Conservation (phyloP, 2,797 vertebrate species). For the Monodelphis domestica region DNA sequence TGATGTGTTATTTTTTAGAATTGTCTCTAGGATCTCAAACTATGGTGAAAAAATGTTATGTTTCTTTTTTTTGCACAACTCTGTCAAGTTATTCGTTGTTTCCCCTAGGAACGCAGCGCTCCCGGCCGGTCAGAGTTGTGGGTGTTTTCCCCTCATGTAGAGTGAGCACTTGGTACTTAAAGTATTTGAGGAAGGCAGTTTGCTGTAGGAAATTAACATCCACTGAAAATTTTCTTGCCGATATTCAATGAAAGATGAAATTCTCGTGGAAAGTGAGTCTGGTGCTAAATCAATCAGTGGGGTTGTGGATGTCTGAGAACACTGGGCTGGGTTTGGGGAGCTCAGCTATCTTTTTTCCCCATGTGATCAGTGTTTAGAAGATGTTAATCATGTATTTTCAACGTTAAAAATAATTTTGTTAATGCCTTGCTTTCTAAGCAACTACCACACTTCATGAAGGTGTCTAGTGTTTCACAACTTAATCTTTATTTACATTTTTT, state of each 20-base stretch:
- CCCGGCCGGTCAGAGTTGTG: background rate
- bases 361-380: background rate
- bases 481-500: constrained; percentile 21
- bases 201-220: constrained; percentile 33
- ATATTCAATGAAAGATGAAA: constrained; percentile 29
- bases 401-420: background rate
- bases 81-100: constrained; percentile 23
- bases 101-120: background rate
- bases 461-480: constrained; percentile 48
- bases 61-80: constrained; percentile 14
- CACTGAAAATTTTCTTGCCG: constrained; percentile 1
- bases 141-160: background rate
- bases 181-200: background rate
- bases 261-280: background rate
- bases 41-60: constrained; percentile 22
- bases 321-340: background rate
- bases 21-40: constrained; percentile 19
- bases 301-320: background rate
- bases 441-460: constrained; percentile 31
- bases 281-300: background rate
- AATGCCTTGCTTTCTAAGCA: constrained; percentile 47
- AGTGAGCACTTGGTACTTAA: constrained; percentile 27
- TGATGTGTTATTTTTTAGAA: constrained; percentile 18
- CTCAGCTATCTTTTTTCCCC: constrained; percentile 13
- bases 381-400: constrained; percentile 1